phyloP scores from a whole-genome alignment of 2,797 vertebrate genomes.

The Lophius americanus region DNA sequence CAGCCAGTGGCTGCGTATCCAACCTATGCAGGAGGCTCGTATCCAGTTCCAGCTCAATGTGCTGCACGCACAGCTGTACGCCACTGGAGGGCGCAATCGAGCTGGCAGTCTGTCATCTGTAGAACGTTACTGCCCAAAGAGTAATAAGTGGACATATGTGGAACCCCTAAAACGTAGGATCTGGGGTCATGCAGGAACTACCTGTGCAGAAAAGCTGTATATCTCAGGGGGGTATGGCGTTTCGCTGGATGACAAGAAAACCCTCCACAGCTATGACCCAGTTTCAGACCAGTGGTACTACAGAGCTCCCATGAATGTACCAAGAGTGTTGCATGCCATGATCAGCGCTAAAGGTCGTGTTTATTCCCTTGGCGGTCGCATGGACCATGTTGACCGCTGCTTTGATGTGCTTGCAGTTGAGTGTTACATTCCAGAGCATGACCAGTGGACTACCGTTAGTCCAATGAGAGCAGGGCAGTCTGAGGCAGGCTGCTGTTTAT shows the following conservation, averaged over 20 bases:
- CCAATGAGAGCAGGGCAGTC: slow-evolving; percentile 97
- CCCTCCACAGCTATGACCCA: slow-evolving; percentile 92
- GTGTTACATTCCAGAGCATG: slow-evolving; percentile 89
- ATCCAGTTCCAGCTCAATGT: slow-evolving; percentile 96
- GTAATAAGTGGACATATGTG: slow-evolving; percentile 90
- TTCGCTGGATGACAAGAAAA: slow-evolving; percentile 95
- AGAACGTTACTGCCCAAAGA: slow-evolving; percentile 92
- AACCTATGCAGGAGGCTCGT: slow-evolving; percentile 92
- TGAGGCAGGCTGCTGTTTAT: slow-evolving; percentile 92
- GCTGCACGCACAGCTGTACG: slow-evolving; percentile 87
- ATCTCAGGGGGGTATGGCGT: slow-evolving; percentile 95
- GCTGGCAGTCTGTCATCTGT: slow-evolving; percentile 94
- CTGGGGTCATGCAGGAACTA: slow-evolving; percentile 95
- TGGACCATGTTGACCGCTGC: slow-evolving; percentile 97
- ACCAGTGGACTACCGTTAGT: slow-evolving; percentile 96
- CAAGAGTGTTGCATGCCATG: slow-evolving; percentile 94
- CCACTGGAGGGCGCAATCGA: slow-evolving; percentile 94
- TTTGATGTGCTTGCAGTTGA: slow-evolving; percentile 95
- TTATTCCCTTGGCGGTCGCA: slow-evolving; percentile 93
- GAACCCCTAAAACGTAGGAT: slow-evolving; percentile 92
- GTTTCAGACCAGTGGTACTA: slow-evolving; percentile 90
- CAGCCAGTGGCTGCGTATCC: slow-evolving; percentile 93
- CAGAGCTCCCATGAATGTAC: slow-evolving; percentile 93
- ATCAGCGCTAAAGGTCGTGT: slow-evolving; percentile 82
- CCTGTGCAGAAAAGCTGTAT: slow-evolving; percentile 86